Base-by-base conservation (phyloP, 2,888 invertebrate species). In the Melieria omissa region DNA sequence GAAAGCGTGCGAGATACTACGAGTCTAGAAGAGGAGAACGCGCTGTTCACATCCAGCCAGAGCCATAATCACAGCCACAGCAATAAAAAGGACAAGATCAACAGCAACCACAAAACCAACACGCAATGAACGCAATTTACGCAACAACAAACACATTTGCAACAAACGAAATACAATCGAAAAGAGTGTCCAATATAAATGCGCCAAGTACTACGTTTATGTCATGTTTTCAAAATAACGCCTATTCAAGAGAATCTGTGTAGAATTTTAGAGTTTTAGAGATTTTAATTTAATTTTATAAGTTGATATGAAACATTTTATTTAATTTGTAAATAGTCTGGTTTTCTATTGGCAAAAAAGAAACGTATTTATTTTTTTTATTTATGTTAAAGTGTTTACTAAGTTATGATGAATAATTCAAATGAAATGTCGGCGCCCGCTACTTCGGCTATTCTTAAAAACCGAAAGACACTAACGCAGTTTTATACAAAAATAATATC, bases 1-100 rank as follows among this genome's bases (percentile, higher is more conserved):
- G 88, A 94, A 97, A 86, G 96, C 95, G 82, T 92, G 99, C 66
- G 99, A 99, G 89, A 99, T 99, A 81, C 90, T 99, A 78, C 91
- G 99, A 85, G 99, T 99, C 79, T 98, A 93, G 92, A 78, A 80
- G 52, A 65, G 77, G 76, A 74, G 55, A 71, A 41, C 63, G 61
- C 68, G 42, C 54, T 72, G 71, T 74, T 64, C 70, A 67, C 45
- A 66, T 49, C 52, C 61, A 62, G 58, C 58, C 72, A 75, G 72
- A 76, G 71, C 76, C 76, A 74, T 74, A 74, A 75, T 70, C 71
- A 75, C 73, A 76, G 75, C 73, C 75, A 75, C 73, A 74, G 74
- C 71, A 75, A 71, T 44, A 54, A 52, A 29, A 16, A 55, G n/a
- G 52, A n/a, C 52, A 9, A 52, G 14, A 52, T n/a, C 52, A 52